A percentile compares a stretch with the other conserved stretches of the same genome.
Evolutionary conservation across 1,140 invertebrate species (phyloP).

Genomic region (Lamellibrachia luymesi): DNA sequence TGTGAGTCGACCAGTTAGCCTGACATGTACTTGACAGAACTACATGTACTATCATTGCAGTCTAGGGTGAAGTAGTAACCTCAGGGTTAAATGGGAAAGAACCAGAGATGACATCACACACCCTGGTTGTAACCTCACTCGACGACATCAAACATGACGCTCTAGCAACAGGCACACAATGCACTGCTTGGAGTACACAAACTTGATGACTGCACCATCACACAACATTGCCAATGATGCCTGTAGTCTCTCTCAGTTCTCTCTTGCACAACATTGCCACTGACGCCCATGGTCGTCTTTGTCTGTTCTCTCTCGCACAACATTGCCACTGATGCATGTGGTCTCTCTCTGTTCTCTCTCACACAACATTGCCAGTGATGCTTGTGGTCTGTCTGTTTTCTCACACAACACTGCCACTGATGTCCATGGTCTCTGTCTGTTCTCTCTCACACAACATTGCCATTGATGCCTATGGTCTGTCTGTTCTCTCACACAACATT

Average conservation of each 20-base stretch:
- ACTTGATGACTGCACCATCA: too few species aligned
- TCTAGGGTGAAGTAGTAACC: not conserved
- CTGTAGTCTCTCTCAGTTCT: not conserved
- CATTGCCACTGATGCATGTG: not conserved
- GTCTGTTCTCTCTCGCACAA: not conserved
- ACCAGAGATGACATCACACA: not conserved
- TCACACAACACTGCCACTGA: not conserved
- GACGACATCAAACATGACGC: not conserved
- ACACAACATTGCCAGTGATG: not conserved
- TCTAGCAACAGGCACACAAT: too few species aligned
- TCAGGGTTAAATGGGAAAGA: not conserved
- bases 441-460: not conserved
- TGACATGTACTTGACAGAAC: too few species aligned
- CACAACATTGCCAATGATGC: too few species aligned
- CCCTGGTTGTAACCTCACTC: not conserved
- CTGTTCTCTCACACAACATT: not conserved
- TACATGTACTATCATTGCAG: not conserved
- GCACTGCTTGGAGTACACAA: too few species aligned
- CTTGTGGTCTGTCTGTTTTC: not conserved
- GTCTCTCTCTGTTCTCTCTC: not conserved
- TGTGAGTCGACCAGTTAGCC: too few species aligned
- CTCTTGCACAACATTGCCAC: not conserved
- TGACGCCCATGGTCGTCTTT: not conserved
- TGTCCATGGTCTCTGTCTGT: not conserved
- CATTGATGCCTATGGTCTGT: not conserved